Evolutionary conservation across 2,888 invertebrate species (phyloP), one percentile per base, ranked within the genome.

Genomic region (Erpobdella octoculata): DNA sequence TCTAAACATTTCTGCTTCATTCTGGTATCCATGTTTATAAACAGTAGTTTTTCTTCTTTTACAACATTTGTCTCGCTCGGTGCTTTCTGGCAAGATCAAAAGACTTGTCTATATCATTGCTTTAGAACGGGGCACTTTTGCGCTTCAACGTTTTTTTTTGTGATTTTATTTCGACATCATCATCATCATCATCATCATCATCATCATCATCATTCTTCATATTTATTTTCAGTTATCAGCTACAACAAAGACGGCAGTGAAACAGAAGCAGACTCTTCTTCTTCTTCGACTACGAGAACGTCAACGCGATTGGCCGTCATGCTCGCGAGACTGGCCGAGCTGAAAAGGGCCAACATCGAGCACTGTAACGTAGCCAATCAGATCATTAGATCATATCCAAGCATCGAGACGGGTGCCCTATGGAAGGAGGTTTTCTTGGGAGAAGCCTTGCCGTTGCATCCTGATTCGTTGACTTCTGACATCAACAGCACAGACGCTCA

Each of bases 251-350:
- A 58, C 69, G 18, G n/a, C 31, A 12, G 9, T 18, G 58, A 58
- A 18, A 28, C 69, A n/a, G n/a, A 0, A 35, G n/a, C 35, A 31
- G 62, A 6, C n/a, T 33, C 4, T 33, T 12, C 48, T 9, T 38
- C 48, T 6, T 2, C 67, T 12, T 18, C 5, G 15, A 33, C 28
- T 4, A 21, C 12, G 21, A 53, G 35, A n/a, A 41, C 69, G 4
- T 35, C 58, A 33, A 69, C 69, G 2, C 46, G 71, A 12, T 25
- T 71, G 9, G 71, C 67, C 36, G 75, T 78, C 33, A 72, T 81
- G 59, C 74, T 81, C 67, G 76, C 79, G 36, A 76, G 80, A n/a
- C 73, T 82, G 8, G 77, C 79, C 1, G 81, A 81, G 72, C 75
- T 81, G 9, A 76, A 78, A 15, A 76, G 79, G 66, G 79, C 79